Evolutionary conservation across 2,888 invertebrate genomes (phyloP).

Genomic region (Leucophenga maculata): DNA sequence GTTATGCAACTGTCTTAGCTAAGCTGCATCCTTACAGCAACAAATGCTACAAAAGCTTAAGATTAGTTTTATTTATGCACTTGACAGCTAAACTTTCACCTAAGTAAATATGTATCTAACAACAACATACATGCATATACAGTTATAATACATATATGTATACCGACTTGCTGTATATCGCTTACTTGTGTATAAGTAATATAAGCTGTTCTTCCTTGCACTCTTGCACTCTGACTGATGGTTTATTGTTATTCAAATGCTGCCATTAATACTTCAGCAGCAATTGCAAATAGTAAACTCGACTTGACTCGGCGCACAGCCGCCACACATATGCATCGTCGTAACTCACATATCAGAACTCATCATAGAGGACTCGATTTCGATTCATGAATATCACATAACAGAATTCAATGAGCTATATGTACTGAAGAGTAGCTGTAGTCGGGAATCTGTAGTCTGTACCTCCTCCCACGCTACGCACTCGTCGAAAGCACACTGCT

Average conservation of each 20-base stretch:
- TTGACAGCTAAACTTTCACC: constrained; percentile 17
- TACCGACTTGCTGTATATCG: background rate
- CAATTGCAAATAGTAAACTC: constrained; percentile 51
- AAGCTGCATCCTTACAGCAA: too few relatives aligned
- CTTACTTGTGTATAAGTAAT: too few relatives aligned
- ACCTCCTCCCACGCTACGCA: too few relatives aligned
- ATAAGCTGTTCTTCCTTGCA: background rate
- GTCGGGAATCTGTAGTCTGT: too few relatives aligned
- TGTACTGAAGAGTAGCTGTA: too few relatives aligned
- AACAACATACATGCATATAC: too few relatives aligned
- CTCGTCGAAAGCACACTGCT: too few relatives aligned
- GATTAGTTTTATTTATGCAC: constrained; percentile 14
- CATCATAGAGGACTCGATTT: constrained; percentile 12
- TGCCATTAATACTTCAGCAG: constrained; percentile 61
- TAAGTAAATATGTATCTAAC: constrained; percentile 31
- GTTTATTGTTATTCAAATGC: constrained; percentile 64
- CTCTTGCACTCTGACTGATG: constrained; percentile 21
- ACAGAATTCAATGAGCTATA: too few relatives aligned
- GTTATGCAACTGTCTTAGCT: background rate
- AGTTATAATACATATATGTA: background rate
- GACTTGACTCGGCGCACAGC: constrained; percentile 28
- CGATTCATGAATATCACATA: constrained; percentile 15
- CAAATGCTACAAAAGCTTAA: constrained; percentile 12
- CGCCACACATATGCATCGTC: background rate
- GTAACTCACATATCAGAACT: constrained; percentile 3